A percentile compares a stretch with the other conserved stretches of the same genome.
These are phyloP conservation scores for Drosophila erecta DNA, from an alignment of 1,140 invertebrate species.

Conservation along the genomic window DNA sequence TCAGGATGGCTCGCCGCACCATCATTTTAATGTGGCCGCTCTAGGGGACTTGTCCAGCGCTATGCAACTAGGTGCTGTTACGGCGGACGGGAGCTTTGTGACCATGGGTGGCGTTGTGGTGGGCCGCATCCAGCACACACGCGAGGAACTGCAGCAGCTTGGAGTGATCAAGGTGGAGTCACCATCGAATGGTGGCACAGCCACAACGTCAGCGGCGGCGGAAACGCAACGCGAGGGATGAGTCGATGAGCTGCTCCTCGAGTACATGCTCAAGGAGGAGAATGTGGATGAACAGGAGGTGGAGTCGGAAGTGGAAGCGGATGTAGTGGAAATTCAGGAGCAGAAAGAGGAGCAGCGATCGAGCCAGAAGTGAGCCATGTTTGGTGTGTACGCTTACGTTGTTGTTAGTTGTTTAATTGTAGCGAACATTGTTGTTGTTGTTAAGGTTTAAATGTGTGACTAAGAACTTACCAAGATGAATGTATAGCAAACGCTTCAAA, in stretches of 20 bases:
- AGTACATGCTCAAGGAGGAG: constrained; percentile 71
- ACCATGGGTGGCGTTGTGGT: constrained; percentile 83
- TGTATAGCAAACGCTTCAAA: constrained; percentile 76
- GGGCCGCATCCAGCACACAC: constrained; percentile 74
- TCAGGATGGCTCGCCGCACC: constrained; percentile 66
- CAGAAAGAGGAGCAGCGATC: constrained; percentile 38
- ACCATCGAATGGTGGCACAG: constrained; percentile 62
- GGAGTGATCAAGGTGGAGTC: constrained; percentile 81
- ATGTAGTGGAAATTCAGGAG: constrained; percentile 27
- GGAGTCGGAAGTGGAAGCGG: constrained; percentile 8
- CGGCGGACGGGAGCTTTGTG: constrained; percentile 78
- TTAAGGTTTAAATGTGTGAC: constrained; percentile 78
- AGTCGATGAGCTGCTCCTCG: constrained; percentile 73
- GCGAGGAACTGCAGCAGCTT: constrained; percentile 75
- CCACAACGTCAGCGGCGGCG: constrained; percentile 36
- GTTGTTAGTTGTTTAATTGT: constrained; percentile 83
- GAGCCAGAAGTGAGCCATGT: constrained; percentile 43
- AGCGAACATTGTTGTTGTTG: constrained; percentile 81
- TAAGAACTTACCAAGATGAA: constrained; percentile 69
- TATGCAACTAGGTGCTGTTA: constrained; percentile 75
- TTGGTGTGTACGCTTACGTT: constrained; percentile 76
- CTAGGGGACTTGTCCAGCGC: constrained; percentile 74
- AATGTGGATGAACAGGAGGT: constrained; percentile 35
- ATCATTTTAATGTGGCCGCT: constrained; percentile 76
- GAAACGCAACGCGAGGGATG: constrained; percentile 73